Percentiles rank a stretch among this genome's conserved stretches.
Evolutionary conservation across 2,797 vertebrate genomes (phyloP).

Genomic region (Novumbra hubbsi): DNA sequence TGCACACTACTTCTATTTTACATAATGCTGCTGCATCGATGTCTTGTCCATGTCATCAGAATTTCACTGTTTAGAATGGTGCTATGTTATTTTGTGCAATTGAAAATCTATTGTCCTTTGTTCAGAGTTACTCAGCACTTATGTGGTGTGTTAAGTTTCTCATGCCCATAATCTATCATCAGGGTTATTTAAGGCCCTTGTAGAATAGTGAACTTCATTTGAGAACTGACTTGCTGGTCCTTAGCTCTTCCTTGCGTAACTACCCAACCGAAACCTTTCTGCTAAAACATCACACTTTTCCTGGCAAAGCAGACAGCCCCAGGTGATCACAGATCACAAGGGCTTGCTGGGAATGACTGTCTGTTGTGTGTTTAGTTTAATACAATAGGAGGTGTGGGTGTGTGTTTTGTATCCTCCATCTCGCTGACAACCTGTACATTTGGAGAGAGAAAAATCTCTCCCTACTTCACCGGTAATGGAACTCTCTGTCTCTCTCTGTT

Average conservation of each 20-base stretch:
- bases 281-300: not conserved
- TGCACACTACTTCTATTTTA: no score
- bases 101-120: no score
- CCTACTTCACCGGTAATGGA: slow-evolving; percentile 6
- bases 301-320: not conserved
- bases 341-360: not conserved
- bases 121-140: no score
- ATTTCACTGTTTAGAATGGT: no score
- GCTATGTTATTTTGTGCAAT: no score
- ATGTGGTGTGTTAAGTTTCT: no score
- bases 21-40: no score
- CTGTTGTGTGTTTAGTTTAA: not conserved
- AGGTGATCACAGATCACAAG: not conserved
- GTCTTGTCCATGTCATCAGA: no score
- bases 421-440: not conserved
- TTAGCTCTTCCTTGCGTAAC: not conserved
- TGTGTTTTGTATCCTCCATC: not conserved
- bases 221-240: not conserved
- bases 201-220: not conserved
- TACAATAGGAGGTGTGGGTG: not conserved
- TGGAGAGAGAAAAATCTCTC: slow-evolving; percentile 5
- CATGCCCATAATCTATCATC: no score
- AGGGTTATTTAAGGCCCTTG: not conserved
- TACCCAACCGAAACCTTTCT: not conserved
- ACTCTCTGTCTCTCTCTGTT: slow-evolving; percentile 5